Base-by-base conservation (phyloP, 2,797 vertebrate species). In the Amazonetta brasiliensis region DNA sequence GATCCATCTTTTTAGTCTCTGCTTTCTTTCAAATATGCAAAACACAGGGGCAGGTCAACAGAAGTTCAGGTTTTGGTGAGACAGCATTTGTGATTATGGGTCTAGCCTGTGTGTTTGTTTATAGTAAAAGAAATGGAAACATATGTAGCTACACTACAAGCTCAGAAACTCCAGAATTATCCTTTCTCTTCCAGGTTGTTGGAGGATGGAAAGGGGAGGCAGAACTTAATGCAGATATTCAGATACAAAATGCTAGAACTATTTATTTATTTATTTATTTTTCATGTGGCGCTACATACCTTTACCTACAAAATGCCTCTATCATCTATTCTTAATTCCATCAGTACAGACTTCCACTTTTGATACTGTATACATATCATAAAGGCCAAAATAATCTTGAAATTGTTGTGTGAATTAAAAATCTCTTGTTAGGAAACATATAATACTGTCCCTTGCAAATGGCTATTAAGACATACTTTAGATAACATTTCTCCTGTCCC, bases 21-120 rank as follows among this genome's bases (percentile, higher is more conserved):
- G 55, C 30, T 94, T 92, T 77, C 54, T 82, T 81, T 74, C 74
- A 62, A 64, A 48, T 31, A 26, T 46, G 54, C 14, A 68, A 89
- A 77, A 44, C 60, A 62, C 31, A n/a, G 30, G 7, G 19, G 3
- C 9, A 58, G 68, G 56, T 83, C 6, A n/a, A 21, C 12, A 69
- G 26, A 80, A 85, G 33, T 50, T 93, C 63, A 77, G 31, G 9
- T 64, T 91, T 89, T 89, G 44, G 43, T 89, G 77, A 94, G 71
- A 37, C 26, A 87, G 26, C 1, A 9, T 74, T 92, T 96, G 71
- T 35, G 13, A n/a, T 79, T 44, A 41, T 9, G 41, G 21, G 54
- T 82, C 39, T 82, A 63, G 43, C 4, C 60, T 25, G 17, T 20
- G 9, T 64, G 33, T 64, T 68, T 77, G 18, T 50, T 72, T 50